phyloP scores from a whole-genome alignment of 2,888 invertebrate species.

The Nomada lathburiana region DNA sequence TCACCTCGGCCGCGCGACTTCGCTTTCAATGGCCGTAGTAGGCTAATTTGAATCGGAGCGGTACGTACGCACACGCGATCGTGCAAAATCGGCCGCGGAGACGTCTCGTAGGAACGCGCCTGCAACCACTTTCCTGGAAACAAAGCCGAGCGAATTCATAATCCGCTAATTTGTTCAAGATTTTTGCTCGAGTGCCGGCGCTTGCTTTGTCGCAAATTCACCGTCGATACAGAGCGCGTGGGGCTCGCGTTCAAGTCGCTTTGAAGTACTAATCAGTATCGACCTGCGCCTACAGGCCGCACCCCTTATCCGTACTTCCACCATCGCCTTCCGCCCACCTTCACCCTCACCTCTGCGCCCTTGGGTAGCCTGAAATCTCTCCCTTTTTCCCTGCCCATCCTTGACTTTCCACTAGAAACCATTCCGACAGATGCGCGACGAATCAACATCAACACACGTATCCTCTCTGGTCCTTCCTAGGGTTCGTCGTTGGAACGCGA shows the following conservation, averaged over 20 bases:
- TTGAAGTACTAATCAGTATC: conserved; percentile 82
- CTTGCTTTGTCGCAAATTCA: conserved; percentile 64
- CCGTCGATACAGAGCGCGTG: conserved; percentile 54
- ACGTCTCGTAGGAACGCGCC: conserved; percentile 51
- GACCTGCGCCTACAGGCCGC: conserved; percentile 72
- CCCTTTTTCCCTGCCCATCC: conserved; percentile 48
- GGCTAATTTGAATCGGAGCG: conserved; percentile 81
- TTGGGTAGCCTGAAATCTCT: conserved; percentile 40
- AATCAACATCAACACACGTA: conserved; percentile 23
- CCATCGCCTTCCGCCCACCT: conserved; percentile 46
- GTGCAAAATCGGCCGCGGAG: conserved; percentile 67
- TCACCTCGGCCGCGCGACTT: conserved; percentile 27
- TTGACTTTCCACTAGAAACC: conserved; percentile 48
- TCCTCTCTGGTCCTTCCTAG: neutral
- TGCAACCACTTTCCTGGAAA: conserved; percentile 71
- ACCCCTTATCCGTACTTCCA: conserved; percentile 59
- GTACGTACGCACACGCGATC: conserved; percentile 74
- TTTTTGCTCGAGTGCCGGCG: conserved; percentile 76
- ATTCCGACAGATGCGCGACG: conserved; percentile 54
- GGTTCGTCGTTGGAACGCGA: no score
- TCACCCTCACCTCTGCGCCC: conserved; percentile 8
- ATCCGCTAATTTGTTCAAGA: conserved; percentile 82
- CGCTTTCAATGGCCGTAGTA: conserved; percentile 70
- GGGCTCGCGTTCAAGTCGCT: conserved; percentile 68
- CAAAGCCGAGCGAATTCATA: conserved; percentile 79